A percentile compares a stretch with the other conserved stretches of the same genome.
Evolutionary conservation across 2,113 vertebrate species (phyloP).

Genomic region (Rhinoptilus africanus): DNA sequence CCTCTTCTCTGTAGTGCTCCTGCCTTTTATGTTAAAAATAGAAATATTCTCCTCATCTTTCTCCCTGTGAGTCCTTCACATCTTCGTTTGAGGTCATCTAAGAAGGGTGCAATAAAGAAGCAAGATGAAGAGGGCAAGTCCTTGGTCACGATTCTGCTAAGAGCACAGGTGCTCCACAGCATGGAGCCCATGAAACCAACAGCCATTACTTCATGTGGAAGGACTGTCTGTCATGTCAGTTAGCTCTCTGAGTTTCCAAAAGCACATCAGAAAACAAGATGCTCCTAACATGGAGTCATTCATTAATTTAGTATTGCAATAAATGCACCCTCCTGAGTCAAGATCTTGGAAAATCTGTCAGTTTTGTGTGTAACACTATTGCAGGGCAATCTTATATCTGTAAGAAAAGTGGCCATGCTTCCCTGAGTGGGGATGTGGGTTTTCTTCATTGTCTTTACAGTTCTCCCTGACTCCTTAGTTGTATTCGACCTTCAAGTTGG

Average conservation of each 20-base stretch:
- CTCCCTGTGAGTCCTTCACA: background rate
- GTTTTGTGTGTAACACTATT: background rate
- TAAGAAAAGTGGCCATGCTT: background rate
- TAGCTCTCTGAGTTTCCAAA: background rate
- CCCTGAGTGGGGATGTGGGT: background rate
- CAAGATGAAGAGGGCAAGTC: background rate
- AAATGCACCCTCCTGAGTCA: background rate
- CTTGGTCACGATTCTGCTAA: background rate
- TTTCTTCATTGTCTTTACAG: background rate
- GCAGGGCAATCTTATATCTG: background rate
- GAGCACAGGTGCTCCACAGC: background rate
- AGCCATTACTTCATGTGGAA: background rate
- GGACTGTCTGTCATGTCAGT: background rate
- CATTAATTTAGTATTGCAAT: background rate
- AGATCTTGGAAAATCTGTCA: background rate
- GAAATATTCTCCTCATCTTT: background rate
- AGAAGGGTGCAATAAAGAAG: background rate
- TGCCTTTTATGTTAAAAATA: background rate
- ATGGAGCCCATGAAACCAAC: background rate
- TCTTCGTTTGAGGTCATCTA: background rate
- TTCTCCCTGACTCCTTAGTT: background rate
- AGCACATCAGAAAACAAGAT: background rate
- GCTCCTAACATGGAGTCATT: background rate
- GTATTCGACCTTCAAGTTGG: background rate
- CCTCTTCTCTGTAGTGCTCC: background rate